Evolutionary conservation across 2,888 invertebrate species (phyloP).

Genomic region (Clistopyga incitator): DNA sequence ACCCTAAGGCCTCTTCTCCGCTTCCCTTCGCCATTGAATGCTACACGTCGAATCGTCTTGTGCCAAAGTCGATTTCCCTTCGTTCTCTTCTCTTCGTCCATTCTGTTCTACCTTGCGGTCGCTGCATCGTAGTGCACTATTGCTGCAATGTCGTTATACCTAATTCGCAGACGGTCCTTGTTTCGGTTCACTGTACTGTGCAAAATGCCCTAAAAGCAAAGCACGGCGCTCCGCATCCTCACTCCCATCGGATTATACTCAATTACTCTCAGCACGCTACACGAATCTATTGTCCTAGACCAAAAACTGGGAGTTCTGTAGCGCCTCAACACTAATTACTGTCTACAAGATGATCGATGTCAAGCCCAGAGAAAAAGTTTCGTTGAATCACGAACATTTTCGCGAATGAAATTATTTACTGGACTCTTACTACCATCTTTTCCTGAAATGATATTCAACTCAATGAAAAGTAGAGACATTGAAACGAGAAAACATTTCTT

Average conservation of each 20-base stretch:
- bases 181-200: constrained; percentile 15
- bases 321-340: constrained; percentile 21
- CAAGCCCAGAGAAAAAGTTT: no score
- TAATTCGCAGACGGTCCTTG: constrained; percentile 31
- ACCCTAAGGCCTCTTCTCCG: constrained; percentile 22
- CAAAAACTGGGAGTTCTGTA: constrained; percentile 15
- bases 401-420: no score
- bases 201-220: constrained; percentile 34
- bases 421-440: no score
- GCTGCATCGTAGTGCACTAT: constrained; percentile 13
- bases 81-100: constrained; percentile 23
- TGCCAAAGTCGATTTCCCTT: constrained; percentile 24
- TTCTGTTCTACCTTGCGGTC: constrained; percentile 19
- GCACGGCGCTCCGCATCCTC: neutral
- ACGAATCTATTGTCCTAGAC: constrained; percentile 24
- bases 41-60: neutral
- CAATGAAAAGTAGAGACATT: no score
- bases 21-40: neutral
- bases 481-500: no score
- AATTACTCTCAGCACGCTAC: constrained; percentile 35
- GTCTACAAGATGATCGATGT: constrained; percentile 15
- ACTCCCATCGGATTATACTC: constrained; percentile 50
- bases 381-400: no score
- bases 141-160: constrained; percentile 49
- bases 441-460: no score